Percentiles rank a stretch among this genome's conserved stretches.
phyloP scores from a whole-genome alignment of 2,113 vertebrate species.

The Labeo rohita region DNA sequence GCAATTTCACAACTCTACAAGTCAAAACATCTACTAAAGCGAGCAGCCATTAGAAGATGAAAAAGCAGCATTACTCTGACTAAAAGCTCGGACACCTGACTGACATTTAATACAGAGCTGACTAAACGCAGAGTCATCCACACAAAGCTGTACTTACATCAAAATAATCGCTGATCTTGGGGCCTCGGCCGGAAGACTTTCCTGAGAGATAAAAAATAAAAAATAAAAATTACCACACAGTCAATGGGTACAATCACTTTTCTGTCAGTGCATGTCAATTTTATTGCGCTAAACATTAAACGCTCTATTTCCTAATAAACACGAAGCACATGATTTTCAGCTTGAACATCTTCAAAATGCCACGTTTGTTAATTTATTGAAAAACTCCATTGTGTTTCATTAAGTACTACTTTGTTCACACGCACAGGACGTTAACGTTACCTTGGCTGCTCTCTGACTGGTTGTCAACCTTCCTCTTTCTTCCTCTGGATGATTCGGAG shows the following conservation, averaged over 20 bases:
- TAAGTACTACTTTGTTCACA: neutral
- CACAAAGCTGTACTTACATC: constrained; percentile 80
- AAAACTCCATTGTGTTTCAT: neutral
- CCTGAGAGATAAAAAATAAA: constrained; percentile 77
- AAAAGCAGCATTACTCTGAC: neutral
- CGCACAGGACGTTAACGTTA: constrained; percentile 61
- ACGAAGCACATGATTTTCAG: neutral
- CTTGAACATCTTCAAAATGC: neutral
- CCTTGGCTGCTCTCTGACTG: constrained; percentile 98
- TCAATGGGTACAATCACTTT: constrained; percentile 10
- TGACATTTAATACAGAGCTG: constrained; percentile 20
- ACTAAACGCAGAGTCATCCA: neutral
- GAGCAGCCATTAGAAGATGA: neutral
- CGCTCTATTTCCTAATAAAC: neutral
- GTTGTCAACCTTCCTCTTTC: constrained; percentile 97
- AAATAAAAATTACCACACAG: neutral
- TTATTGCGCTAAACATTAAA: neutral
- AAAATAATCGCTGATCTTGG: constrained; percentile 99
- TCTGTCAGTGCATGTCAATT: neutral
- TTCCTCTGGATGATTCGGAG: constrained; percentile 92
- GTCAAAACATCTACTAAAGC: neutral
- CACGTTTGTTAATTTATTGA: neutral
- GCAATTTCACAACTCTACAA: neutral
- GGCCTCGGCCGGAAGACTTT: constrained; percentile 89
- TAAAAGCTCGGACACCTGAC: neutral